Conservation (phyloP, 2,888 invertebrate genomes). For the Archips crataeganus region DNA sequence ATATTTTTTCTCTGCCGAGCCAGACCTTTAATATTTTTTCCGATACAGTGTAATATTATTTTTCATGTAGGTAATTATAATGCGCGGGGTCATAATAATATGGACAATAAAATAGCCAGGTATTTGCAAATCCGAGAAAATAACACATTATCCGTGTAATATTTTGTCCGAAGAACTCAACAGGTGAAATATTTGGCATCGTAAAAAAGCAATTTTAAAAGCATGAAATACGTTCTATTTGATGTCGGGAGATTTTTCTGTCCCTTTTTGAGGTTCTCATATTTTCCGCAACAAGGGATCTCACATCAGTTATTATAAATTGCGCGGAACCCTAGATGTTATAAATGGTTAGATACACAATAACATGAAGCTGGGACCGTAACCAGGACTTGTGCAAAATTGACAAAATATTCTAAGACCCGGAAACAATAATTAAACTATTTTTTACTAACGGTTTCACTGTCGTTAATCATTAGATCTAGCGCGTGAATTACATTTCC, state of each 20-base stretch:
- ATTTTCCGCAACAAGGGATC: slow-evolving; percentile 35
- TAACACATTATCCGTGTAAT: slow-evolving; percentile 2
- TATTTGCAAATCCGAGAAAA: not conserved
- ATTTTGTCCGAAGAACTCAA: slow-evolving; percentile 20
- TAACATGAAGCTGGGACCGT: not conserved
- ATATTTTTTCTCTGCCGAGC: too few relatives aligned
- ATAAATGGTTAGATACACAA: slow-evolving; percentile 26
- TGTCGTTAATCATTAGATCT: too few relatives aligned
- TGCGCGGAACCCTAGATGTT: slow-evolving; percentile 16
- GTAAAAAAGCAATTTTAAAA: slow-evolving; percentile 36
- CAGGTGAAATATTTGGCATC: slow-evolving; percentile 28
- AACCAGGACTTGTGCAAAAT: too few relatives aligned
- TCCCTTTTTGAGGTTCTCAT: slow-evolving; percentile 27
- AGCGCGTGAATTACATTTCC: too few relatives aligned
- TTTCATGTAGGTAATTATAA: too few relatives aligned
- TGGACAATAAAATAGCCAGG: not conserved
- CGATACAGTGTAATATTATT: too few relatives aligned
- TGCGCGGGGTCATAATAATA: too few relatives aligned
- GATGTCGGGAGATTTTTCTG: slow-evolving; percentile 29
- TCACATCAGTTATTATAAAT: slow-evolving; percentile 38
- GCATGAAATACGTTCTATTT: slow-evolving; percentile 34
- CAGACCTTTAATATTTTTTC: too few relatives aligned
- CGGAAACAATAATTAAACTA: too few relatives aligned
- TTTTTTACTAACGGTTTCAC: too few relatives aligned
- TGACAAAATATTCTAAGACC: too few relatives aligned